Conservation (phyloP, 2,113 vertebrate species). For the Coracopsis vasa region DNA sequence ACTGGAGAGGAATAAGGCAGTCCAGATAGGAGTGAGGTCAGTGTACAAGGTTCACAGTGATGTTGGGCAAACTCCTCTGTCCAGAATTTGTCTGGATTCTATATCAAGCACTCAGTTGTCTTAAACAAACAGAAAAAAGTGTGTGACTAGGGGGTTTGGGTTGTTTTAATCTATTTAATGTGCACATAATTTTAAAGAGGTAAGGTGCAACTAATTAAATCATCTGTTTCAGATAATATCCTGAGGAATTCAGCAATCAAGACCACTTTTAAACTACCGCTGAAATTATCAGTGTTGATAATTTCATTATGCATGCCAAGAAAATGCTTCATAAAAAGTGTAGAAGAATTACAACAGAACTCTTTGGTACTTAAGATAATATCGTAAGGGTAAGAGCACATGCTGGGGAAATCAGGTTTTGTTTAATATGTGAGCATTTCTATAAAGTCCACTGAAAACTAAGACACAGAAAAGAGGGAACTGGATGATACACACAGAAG, state of each 20-base stretch:
- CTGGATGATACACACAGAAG: background rate
- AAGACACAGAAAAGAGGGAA: background rate
- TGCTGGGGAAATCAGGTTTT: background rate
- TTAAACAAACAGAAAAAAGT: background rate
- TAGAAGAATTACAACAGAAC: background rate
- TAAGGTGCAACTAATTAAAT: conserved; percentile 28
- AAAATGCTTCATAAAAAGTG: background rate
- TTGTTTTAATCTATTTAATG: background rate
- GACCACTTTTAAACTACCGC: background rate
- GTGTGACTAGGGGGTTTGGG: background rate
- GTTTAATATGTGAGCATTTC: background rate
- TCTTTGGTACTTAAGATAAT: background rate
- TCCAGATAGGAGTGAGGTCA: background rate
- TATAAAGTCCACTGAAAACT: background rate
- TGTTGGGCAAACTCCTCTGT: background rate
- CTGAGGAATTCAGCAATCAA: conserved; percentile 38
- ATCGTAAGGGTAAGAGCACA: background rate
- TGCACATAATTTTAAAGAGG: background rate
- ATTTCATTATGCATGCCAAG: background rate
- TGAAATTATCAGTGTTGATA: background rate
- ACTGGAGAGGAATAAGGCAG: background rate
- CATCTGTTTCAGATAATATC: background rate
- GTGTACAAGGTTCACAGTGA: background rate
- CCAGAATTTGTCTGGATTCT: background rate
- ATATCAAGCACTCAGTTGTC: background rate